These are phyloP conservation scores for Oikopleura albicans DNA, from an alignment of 23 tunicate genomes.

Conservation along the genomic window DNA sequence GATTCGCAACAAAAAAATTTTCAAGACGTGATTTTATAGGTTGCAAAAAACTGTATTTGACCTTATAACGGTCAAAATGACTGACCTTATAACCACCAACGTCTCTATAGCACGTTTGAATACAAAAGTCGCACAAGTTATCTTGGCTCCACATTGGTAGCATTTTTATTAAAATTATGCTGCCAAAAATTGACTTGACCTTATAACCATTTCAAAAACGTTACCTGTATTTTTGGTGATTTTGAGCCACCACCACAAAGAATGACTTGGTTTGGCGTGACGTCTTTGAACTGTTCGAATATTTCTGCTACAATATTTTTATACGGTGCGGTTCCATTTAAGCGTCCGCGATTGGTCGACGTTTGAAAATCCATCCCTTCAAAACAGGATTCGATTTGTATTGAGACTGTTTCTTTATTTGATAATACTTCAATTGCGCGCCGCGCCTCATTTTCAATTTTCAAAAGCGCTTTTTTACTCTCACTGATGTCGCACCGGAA, in stretches of 20 bases:
- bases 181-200: no score
- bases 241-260: neutral
- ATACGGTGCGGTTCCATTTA: neutral
- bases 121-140: no score
- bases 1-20: no score
- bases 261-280: neutral
- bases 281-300: neutral
- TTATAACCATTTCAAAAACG: no score
- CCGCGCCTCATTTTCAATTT: constrained; percentile 6
- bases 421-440: neutral
- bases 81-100: no score
- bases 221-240: constrained; percentile 6
- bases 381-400: constrained; percentile 7
- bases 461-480: neutral
- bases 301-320: neutral
- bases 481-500: neutral
- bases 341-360: neutral
- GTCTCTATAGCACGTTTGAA: no score
- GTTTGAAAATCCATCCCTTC: constrained; percentile 13
- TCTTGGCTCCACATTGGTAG: no score
- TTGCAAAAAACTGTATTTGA: no score
- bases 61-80: no score
- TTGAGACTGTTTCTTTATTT: neutral
- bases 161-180: no score
- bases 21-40: no score